These are phyloP conservation scores for Tanypteryx hageni DNA, from an alignment of 2,888 invertebrate species.

Conservation along the genomic window DNA sequence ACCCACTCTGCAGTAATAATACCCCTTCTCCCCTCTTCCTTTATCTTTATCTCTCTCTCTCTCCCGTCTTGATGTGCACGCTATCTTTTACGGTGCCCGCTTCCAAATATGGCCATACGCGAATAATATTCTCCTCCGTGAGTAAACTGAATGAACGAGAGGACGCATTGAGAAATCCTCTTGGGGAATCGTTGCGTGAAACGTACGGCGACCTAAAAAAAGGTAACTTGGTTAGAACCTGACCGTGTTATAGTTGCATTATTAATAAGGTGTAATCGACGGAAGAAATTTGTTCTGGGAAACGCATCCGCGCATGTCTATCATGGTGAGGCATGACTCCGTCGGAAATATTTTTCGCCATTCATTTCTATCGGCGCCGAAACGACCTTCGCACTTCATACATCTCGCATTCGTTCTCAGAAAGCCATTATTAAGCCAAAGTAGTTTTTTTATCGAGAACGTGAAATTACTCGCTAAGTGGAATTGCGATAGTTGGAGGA, in stretches of 20 bases:
- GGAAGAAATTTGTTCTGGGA: not conserved
- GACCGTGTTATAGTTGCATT: not conserved
- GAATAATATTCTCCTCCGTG: not conserved
- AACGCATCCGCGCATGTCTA: slow-evolving; percentile 7
- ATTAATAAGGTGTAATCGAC: not conserved
- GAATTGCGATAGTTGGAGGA: not conserved
- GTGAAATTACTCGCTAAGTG: not conserved
- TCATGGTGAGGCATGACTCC: slow-evolving; percentile 11
- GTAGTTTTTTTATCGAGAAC: not conserved
- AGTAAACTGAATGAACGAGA: not conserved
- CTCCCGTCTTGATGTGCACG: not conserved
- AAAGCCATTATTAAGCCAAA: not conserved
- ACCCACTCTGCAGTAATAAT: not conserved
- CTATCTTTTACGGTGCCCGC: slow-evolving; percentile 2
- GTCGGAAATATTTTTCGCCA: slow-evolving; percentile 6
- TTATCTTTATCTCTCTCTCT: not conserved
- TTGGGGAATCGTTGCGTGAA: not conserved
- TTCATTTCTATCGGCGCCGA: slow-evolving; percentile 7
- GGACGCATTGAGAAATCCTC: not conserved
- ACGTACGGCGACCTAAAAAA: not conserved
- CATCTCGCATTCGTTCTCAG: not conserved
- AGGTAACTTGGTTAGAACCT: not conserved
- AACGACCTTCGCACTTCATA: slow-evolving; percentile 28
- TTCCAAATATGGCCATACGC: slow-evolving; percentile 16
- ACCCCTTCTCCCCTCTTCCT: not conserved